Percentiles rank a stretch among this genome's conserved stretches.
phyloP scores from a whole-genome alignment of 2,888 invertebrate species.

The Philonicus albiceps region DNA sequence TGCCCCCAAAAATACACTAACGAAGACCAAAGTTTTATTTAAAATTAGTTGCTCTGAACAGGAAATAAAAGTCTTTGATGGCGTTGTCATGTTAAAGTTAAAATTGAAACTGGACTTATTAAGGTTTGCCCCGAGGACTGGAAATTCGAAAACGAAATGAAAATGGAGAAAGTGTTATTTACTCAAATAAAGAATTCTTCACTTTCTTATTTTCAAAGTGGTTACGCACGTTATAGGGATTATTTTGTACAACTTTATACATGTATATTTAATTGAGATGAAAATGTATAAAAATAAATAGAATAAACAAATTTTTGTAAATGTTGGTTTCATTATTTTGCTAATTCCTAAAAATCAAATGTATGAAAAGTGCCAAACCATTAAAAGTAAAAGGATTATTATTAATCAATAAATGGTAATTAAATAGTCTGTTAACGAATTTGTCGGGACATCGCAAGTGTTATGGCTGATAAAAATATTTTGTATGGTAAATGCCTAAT shows the following conservation, averaged over 20 bases:
- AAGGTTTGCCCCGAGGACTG: background rate
- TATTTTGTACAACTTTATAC: slow-evolving; percentile 31
- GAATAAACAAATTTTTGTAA: slow-evolving; percentile 21
- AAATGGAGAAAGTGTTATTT: background rate
- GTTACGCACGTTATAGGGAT: slow-evolving; percentile 27
- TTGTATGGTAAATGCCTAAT: too few relatives aligned
- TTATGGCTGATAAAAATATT: too few relatives aligned
- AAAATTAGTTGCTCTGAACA: background rate
- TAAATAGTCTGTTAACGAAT: too few relatives aligned
- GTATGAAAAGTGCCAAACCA: too few relatives aligned
- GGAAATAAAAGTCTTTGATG: background rate
- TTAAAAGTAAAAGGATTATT: background rate
- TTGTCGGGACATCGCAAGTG: too few relatives aligned
- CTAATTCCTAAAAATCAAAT: too few relatives aligned
- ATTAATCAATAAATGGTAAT: too few relatives aligned
- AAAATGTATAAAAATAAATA: slow-evolving; percentile 21
- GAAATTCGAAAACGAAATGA: background rate
- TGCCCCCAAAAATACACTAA: background rate
- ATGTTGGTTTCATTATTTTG: background rate
- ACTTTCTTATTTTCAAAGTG: background rate
- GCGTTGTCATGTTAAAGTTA: slow-evolving; percentile 10
- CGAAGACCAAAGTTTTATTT: background rate
- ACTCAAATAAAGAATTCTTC: slow-evolving; percentile 4
- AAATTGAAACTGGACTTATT: background rate
- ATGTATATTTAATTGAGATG: slow-evolving; percentile 16